A percentile compares a stretch with the other conserved stretches of the same genome.
Conservation (phyloP, 2,797 vertebrate genomes). For the Aldrovandia affinis region DNA sequence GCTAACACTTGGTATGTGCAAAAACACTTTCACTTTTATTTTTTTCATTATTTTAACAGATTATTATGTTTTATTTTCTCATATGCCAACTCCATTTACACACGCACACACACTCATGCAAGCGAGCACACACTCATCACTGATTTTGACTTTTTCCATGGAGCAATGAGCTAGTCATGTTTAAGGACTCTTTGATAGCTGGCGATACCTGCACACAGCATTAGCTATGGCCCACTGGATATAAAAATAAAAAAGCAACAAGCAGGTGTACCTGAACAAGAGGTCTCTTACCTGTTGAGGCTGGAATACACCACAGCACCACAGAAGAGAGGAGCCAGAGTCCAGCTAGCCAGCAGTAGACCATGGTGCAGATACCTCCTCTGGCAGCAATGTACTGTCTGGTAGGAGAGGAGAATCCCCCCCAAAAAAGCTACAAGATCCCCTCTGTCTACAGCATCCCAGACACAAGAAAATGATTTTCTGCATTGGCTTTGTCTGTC, state of each 20-base stretch:
- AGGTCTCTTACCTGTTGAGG: conserved; percentile 23
- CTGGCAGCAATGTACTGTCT: background rate
- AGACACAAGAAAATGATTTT: background rate
- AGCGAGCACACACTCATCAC: background rate
- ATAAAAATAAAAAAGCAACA: background rate
- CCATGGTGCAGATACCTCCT: background rate
- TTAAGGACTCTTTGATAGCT: background rate
- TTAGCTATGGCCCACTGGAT: background rate
- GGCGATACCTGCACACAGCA: background rate
- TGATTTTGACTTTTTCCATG: background rate
- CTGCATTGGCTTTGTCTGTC: background rate
- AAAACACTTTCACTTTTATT: background rate
- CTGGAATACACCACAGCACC: background rate
- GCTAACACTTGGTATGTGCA: too few relatives aligned
- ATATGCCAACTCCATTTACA: background rate
- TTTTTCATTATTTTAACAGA: too few relatives aligned
- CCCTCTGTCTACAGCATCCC: background rate
- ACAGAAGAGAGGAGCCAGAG: conserved; percentile 10
- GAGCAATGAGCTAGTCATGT: background rate
- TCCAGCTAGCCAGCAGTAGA: background rate
- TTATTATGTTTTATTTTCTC: background rate
- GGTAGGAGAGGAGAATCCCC: background rate
- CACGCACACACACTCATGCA: background rate
- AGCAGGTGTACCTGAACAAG: background rate
- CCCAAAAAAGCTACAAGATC: background rate